Percentiles rank a stretch among this genome's conserved stretches.
Evolutionary conservation across 2,888 invertebrate species (phyloP).

Genomic region (Platynereis dumerilii): DNA sequence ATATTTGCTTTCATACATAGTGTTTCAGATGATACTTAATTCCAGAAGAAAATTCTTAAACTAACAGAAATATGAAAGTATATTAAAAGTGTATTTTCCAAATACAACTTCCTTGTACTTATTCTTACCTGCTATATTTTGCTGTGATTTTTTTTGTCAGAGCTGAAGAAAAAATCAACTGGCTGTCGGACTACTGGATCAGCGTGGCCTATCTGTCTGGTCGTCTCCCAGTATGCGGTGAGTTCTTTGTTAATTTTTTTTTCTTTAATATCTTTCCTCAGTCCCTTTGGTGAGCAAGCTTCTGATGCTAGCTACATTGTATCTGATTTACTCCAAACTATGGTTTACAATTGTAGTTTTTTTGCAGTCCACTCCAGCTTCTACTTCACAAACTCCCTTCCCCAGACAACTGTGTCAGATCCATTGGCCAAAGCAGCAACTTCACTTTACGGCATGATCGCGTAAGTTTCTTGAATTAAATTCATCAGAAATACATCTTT

Average conservation of each 20-base stretch:
- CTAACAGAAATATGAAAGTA: too few species aligned
- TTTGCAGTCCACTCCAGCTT: conserved; percentile 8
- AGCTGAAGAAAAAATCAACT: conserved; percentile 38
- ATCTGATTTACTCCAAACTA: background rate
- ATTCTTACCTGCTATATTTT: too few species aligned
- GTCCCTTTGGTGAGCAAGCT: too few species aligned
- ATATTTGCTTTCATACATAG: too few species aligned
- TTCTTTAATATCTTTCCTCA: background rate
- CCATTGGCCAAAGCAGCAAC: background rate
- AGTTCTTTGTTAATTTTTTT: conserved; percentile 1
- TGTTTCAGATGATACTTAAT: too few species aligned
- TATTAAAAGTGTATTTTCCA: too few species aligned
- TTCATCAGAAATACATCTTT: too few species aligned
- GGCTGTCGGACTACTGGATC: conserved; percentile 49
- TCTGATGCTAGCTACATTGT: too few species aligned
- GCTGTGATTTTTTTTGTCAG: conserved; percentile 34
- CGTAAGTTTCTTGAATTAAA: conserved; percentile 3
- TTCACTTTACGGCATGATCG: background rate
- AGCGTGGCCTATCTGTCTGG: conserved; percentile 43
- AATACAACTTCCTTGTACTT: too few species aligned
- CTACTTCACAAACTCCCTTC: conserved; percentile 1
- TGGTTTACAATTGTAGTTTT: background rate
- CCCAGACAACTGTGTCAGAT: background rate
- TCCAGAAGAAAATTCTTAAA: too few species aligned
- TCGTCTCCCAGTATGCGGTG: conserved; percentile 43